Evolutionary conservation across 1,140 invertebrate genomes (phyloP), one percentile per base, ranked within the genome.

Genomic region (Lerema accius): DNA sequence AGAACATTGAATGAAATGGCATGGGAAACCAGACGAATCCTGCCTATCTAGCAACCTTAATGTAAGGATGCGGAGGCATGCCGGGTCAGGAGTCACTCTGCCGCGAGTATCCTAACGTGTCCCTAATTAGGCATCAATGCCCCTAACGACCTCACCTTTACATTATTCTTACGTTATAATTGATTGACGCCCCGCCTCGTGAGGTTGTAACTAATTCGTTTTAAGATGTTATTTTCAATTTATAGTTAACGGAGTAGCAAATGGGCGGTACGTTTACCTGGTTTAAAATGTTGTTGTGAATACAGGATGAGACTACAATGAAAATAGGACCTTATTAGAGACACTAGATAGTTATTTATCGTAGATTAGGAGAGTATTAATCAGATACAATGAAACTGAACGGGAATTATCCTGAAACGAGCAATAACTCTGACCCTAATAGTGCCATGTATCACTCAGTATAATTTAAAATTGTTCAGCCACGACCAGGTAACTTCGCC

Each of bases 151-250:
- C 45, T 13, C 10, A 51, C 13, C 48, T 28, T 39, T 51, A 51
- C 37, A 35, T 35, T 50, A 51, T 51, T 51, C 49, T 51, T 51
- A 50, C 48, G n/a, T 50, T 35, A 51, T 51, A 51, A 51, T 51
- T 51, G 49, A 51, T 51, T 51, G 37, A 32, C 32, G 11, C 4
- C 13, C 49, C 49, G 49, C 49, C 7, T 11, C 4, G 10, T 7
- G 2, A 1, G 35, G 10, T 32, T 23, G 19, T 32, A 32, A 32
- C 35, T 37, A 37, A 37, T 37, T 37, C 35, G 35, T 37, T 37
- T 37, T 37, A 37, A 7, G 28, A 11, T 37, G 10, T n/a, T 2
- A 37, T 37, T 11, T 37, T 37, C 1, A 37, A 11, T 37, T 37
- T 37, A 7, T 37, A 37, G 28, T 32, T 32, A 32, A 32, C 6